phyloP scores from a whole-genome alignment of 2,888 invertebrate species.

The Troilus luridus region DNA sequence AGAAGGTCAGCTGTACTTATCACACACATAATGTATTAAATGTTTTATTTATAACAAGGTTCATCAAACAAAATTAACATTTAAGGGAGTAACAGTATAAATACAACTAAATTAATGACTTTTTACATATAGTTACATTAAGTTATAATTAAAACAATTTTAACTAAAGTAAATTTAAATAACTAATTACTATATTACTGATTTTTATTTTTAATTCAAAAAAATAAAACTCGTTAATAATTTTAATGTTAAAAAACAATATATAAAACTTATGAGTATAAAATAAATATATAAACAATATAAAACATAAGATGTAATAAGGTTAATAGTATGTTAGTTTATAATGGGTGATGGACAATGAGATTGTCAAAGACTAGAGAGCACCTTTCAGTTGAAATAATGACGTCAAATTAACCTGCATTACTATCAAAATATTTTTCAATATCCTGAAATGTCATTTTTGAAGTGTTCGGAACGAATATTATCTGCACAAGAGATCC shows the following conservation, averaged over 20 bases:
- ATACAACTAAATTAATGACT: too few relatives aligned
- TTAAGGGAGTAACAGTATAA: neutral
- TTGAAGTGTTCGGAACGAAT: constrained; percentile 54
- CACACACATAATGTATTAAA: neutral
- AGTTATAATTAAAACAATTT: neutral
- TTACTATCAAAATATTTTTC: constrained; percentile 66
- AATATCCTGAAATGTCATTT: constrained; percentile 57
- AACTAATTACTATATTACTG: neutral
- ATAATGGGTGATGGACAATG: neutral
- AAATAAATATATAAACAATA: constrained; percentile 12
- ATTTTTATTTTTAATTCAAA: neutral
- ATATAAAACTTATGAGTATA: neutral
- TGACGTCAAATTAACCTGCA: neutral
- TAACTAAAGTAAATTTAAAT: neutral
- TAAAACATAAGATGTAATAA: neutral
- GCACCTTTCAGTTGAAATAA: neutral
- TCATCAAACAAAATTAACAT: neutral
- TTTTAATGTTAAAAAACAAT: neutral
- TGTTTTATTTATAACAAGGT: neutral
- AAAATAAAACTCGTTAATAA: neutral
- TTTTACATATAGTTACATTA: neutral
- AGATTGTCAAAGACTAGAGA: constrained; percentile 29
- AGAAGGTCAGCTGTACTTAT: neutral
- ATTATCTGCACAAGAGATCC: constrained; percentile 34
- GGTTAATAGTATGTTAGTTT: neutral